These are phyloP conservation scores for Myrmophylax atrothorax DNA, from an alignment of 2,113 vertebrate genomes.

Conservation along the genomic window DNA sequence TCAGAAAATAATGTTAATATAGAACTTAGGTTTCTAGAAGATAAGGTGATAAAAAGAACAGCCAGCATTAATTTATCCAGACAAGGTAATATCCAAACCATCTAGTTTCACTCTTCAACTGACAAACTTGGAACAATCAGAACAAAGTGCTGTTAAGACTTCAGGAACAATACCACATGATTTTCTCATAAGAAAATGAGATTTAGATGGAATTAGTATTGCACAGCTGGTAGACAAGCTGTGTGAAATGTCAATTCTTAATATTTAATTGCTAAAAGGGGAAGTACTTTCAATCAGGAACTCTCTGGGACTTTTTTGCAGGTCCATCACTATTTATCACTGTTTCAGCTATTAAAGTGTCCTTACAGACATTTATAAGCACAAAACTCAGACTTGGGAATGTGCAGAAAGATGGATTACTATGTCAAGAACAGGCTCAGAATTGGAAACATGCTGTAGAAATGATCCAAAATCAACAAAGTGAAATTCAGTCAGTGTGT, in stretches of 20 bases:
- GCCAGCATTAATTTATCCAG: not conserved
- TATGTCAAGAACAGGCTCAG: not conserved
- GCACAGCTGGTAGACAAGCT: not conserved
- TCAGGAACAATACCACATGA: not conserved
- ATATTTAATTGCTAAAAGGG: not conserved
- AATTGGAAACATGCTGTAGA: not conserved
- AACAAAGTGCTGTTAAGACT: not conserved
- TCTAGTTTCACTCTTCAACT: not conserved
- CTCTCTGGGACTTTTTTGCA: not conserved
- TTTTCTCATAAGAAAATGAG: not conserved
- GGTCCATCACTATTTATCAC: not conserved
- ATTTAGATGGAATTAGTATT: not conserved
- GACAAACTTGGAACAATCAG: not conserved
- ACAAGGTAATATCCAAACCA: not conserved
- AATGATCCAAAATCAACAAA: not conserved
- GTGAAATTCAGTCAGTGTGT: not conserved
- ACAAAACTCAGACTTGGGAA: not conserved
- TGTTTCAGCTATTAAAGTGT: not conserved
- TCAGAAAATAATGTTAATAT: not conserved
- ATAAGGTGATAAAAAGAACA: not conserved
- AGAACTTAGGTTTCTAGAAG: not conserved
- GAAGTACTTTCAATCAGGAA: not conserved
- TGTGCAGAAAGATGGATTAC: not conserved
- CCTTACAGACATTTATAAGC: not conserved
- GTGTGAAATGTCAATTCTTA: not conserved